Evolutionary conservation across 1,140 invertebrate genomes (phyloP), one percentile per base, ranked within the genome.

Genomic region (Diploscapter pachys): DNA sequence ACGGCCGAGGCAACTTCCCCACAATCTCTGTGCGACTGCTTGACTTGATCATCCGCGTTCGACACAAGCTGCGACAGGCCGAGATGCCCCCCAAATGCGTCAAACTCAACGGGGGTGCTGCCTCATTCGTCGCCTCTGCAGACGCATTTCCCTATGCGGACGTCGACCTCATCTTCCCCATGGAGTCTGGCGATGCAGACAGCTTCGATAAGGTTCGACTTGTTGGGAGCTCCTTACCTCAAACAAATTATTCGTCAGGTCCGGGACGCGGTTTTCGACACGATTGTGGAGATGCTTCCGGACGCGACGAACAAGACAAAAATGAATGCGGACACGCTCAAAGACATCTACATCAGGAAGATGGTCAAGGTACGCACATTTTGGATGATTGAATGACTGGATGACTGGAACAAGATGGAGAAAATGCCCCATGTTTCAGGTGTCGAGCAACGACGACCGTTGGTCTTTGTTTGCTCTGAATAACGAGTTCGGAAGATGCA

Each of bases 381-480:
- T n/a, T n/a, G 6, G 66, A 51, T 5, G 31, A 4, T 4, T 6
- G 57, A 71, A n/a, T n/a, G 62, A 59, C 13, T 59, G 57, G 48
- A 11, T 3, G 52, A 2, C 53, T 31, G 31, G 31, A 3, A 52
- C 4, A 48, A 31, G 6, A 4, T 3, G 5, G 57, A 71, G 50
- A 4, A 67, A 5, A 56, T 5, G 31, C n/a, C 6, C 5, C 31
- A 51, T 4, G 53, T 75, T 64, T 52, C 49, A 71, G 74, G 74
- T 76, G 5, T 63, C 67, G 4, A 11, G 91, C 84, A 78, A 81
- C 48, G 77, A 93, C 84, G 92, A 94, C 31, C 90, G 93, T 79
- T 99, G 97, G 97, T 96, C 93, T 54, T 89, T 99, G 61, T 98
- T 99, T 82, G 96, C 95, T 2, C 89, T 99, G 65, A 94, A 94